These are phyloP conservation scores for Syngnathus typhle DNA, from an alignment of 2,113 vertebrate species.

Conservation along the genomic window DNA sequence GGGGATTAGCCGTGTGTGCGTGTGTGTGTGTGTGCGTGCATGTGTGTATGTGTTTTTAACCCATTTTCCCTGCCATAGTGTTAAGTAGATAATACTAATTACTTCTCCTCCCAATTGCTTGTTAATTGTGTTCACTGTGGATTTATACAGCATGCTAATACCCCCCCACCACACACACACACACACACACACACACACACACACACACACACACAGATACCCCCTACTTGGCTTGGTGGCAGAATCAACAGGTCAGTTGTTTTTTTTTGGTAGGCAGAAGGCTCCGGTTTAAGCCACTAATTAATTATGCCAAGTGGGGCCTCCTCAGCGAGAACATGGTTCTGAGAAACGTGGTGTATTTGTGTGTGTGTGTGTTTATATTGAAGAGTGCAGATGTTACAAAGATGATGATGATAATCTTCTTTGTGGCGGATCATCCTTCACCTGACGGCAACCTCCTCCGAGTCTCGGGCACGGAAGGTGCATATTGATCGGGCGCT, in stretches of 20 bases:
- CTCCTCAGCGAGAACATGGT: not conserved
- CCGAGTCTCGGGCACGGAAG: no score
- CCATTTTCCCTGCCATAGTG: slow-evolving; percentile 60
- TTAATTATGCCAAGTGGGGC: slow-evolving; percentile 69
- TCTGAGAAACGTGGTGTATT: not conserved
- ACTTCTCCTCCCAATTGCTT: slow-evolving; percentile 76
- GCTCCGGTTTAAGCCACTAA: slow-evolving; percentile 54
- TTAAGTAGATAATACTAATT: slow-evolving; percentile 79
- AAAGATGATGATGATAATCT: not conserved
- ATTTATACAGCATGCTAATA: slow-evolving; percentile 50
- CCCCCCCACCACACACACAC: not conserved
- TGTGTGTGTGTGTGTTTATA: not conserved
- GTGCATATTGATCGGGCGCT: not conserved
- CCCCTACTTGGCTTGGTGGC: slow-evolving; percentile 50
- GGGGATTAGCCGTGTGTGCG: slow-evolving; percentile 45
- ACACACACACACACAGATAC: slow-evolving; percentile 16
- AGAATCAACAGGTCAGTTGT: slow-evolving; percentile 65
- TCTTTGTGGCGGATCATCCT: not conserved
- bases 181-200: not conserved
- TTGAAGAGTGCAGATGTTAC: slow-evolving; percentile 1
- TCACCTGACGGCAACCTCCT: slow-evolving; percentile 6
- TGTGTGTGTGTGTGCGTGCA: slow-evolving; percentile 6
- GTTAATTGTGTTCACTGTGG: slow-evolving; percentile 73
- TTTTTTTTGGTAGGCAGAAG: slow-evolving; percentile 48
- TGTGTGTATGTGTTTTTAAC: slow-evolving; percentile 35